phyloP scores from a whole-genome alignment of 92 coral and sea anemone species.

The Zoanthus sansibaricus region DNA sequence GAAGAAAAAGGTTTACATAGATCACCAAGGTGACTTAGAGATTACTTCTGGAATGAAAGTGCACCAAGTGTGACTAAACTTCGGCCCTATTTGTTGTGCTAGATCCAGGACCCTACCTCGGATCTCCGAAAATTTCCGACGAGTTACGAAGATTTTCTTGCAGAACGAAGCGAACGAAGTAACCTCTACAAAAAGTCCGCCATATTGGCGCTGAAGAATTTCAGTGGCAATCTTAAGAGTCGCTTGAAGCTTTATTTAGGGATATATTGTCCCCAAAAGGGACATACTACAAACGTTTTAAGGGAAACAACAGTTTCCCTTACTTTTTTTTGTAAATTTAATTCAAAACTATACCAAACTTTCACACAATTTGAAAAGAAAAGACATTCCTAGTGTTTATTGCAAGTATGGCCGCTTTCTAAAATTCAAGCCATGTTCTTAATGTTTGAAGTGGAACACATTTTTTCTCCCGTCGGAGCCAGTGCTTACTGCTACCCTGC shows the following conservation, averaged over 20 bases:
- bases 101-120: constrained; percentile 16
- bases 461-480: constrained; percentile 88
- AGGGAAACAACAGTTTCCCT: constrained; percentile 88
- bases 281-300: constrained; percentile 51
- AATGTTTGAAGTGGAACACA: constrained; percentile 71
- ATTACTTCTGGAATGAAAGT: constrained; percentile 1
- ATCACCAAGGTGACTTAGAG: constrained; percentile 17
- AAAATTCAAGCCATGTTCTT: constrained; percentile 82
- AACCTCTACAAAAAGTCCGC: constrained; percentile 43
- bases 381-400: constrained; percentile 25
- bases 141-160: constrained; percentile 5
- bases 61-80: not conserved
- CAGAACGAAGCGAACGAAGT: no score
- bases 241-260: constrained; percentile 28
- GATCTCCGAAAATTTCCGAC: constrained; percentile 34
- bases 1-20: not conserved
- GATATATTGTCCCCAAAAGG: constrained; percentile 79
- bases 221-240: constrained; percentile 62
- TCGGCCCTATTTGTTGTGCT: constrained; percentile 34
- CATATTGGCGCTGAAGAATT: constrained; percentile 83
- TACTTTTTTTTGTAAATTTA: constrained; percentile 61
- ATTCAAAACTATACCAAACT: constrained; percentile 31
- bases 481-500: constrained; percentile 64
- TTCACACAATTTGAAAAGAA: constrained; percentile 46
- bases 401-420: constrained; percentile 82